phyloP scores from a whole-genome alignment of 37 sponge, comb jelly and placozoan genomes.

The Tethya wilhelma region DNA sequence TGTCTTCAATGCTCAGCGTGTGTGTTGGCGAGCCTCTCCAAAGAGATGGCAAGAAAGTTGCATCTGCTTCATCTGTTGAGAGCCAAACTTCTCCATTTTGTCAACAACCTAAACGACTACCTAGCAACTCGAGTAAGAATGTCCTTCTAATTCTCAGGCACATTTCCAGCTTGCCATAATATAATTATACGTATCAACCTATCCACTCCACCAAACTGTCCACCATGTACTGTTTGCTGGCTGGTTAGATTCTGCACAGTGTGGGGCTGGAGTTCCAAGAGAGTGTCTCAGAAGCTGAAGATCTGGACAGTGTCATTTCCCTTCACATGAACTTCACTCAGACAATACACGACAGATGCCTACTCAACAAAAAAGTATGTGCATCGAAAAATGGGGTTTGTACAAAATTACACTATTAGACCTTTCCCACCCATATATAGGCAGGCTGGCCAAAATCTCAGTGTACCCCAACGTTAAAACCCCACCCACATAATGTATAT shows the following conservation, averaged over 20 bases:
- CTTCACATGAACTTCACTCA: slow-evolving; percentile 41
- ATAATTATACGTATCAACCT: background rate
- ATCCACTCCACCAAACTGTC: background rate
- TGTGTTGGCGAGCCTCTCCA: too few relatives aligned
- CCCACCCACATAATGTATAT: background rate
- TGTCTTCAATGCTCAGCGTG: too few relatives aligned
- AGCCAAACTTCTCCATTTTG: slow-evolving; percentile 56
- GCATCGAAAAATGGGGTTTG: too few relatives aligned
- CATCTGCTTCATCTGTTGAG: slow-evolving; percentile 51
- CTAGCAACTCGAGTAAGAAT: slow-evolving; percentile 64
- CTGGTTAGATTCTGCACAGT: slow-evolving; percentile 65
- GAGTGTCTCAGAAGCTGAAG: slow-evolving; percentile 27
- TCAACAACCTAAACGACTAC: slow-evolving; percentile 62
- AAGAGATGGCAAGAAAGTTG: too few relatives aligned
- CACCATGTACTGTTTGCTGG: background rate
- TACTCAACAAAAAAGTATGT: slow-evolving; percentile 63
- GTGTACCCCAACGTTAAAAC: too few relatives aligned
- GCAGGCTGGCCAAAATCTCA: too few relatives aligned
- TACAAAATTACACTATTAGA: too few relatives aligned
- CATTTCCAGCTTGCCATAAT: background rate
- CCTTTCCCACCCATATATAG: too few relatives aligned
- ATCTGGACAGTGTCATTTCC: slow-evolving; percentile 43
- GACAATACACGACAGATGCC: slow-evolving; percentile 58
- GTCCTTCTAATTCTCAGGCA: background rate
- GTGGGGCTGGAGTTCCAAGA: slow-evolving; percentile 54